Evolutionary conservation across 1,140 invertebrate genomes (phyloP), one percentile per base, ranked within the genome.

Genomic region (Papilio machaon): DNA sequence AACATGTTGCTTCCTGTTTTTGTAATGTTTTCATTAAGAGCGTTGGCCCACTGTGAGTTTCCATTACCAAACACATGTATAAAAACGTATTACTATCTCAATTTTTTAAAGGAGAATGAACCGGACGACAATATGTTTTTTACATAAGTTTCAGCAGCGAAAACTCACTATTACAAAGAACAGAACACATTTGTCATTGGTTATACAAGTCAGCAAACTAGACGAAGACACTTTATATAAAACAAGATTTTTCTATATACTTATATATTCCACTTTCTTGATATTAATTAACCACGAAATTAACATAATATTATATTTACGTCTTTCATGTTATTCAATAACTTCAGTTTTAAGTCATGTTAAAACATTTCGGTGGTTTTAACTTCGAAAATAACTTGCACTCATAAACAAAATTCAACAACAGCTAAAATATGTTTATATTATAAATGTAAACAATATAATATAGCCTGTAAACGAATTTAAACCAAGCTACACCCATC

Each of bases 1-100:
- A 60, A 60, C 64, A 70, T 70, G 64, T 70, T 70, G 30, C 64
- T 70, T 70, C 64, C 64, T 70, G 64, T 70, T 70, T 70, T 70
- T 15, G 23, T 70, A 15, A 70, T 70, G 64, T 70, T 70, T 35
- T 70, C 17, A 58, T 19, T 58, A 8, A 19, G 17, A 58, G 17
- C 54, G 13, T 2, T 7, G n/a, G n/a, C 8, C n/a, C 17, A 49
- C 13, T 49, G 5, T 47, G 46, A 7, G 10, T 10, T 49, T 58
- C 54, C 54, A 58, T 17, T 58, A 7, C 8, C 17, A 9, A 58
- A 58, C 54, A 58, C 7, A 58, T 58, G 17, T 19, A 19, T n/a
- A 19, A 58, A 43, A 58, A 8, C 6, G n/a, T 9, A 19, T 58
- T 58, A 6, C 7, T 19, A 8, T 58, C 17, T 58, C n/a, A 43